phyloP scores from a whole-genome alignment of 2,113 vertebrate species.

The Thalassoma bifasciatum region DNA sequence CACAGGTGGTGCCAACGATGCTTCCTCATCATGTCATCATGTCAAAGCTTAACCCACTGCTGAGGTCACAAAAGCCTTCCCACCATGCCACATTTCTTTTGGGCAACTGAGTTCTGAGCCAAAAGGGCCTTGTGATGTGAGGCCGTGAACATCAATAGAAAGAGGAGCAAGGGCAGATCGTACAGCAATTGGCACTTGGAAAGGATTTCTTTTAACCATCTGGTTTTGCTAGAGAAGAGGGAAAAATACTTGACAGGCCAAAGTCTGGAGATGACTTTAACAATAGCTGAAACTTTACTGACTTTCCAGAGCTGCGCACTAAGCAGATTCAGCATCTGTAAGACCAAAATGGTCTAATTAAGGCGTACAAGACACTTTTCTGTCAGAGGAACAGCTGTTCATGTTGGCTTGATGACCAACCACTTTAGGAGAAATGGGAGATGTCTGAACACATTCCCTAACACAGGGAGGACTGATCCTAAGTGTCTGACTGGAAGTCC shows the following conservation, averaged over 20 bases:
- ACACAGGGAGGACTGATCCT: constrained; percentile 35
- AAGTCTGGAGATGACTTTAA: constrained; percentile 41
- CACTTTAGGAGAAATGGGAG: constrained; percentile 29
- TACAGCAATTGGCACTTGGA: constrained; percentile 40
- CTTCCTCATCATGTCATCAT: constrained; percentile 43
- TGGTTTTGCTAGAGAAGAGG: constrained; percentile 20
- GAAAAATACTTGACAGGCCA: background rate
- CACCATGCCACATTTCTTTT: constrained; percentile 42
- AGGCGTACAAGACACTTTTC: constrained; percentile 11
- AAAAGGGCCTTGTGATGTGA: constrained; percentile 67
- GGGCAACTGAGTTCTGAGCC: constrained; percentile 18
- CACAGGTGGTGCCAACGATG: constrained; percentile 55
- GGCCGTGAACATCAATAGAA: constrained; percentile 22
- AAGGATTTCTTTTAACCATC: constrained; percentile 41
- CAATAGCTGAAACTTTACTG: constrained; percentile 59
- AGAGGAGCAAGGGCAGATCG: constrained; percentile 41
- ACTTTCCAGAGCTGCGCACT: constrained; percentile 36
- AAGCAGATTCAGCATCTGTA: too few relatives aligned
- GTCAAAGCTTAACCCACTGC: constrained; percentile 57
- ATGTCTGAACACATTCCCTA: constrained; percentile 31
- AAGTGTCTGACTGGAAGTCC: constrained; percentile 52
- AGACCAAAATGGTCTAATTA: constrained; percentile 10
- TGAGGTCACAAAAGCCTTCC: constrained; percentile 50
- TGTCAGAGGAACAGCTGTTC: constrained; percentile 63
- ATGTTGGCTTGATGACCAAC: constrained; percentile 39